A percentile compares a stretch with the other conserved stretches of the same genome.
These are phyloP conservation scores for Sisyra terminalis DNA, from an alignment of 2,888 invertebrate genomes.

Conservation along the genomic window DNA sequence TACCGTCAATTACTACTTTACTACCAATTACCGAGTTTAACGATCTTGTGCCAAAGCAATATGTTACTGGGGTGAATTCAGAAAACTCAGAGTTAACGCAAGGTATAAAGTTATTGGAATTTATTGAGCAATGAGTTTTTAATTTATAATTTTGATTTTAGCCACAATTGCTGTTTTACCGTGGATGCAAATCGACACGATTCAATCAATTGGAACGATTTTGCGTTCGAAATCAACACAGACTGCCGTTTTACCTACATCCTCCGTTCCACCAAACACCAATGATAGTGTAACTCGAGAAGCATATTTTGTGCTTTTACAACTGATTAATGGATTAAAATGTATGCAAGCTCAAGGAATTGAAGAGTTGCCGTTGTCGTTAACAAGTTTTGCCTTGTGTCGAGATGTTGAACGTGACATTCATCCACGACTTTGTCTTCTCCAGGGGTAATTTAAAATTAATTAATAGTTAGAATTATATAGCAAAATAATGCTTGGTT, in stretches of 20 bases:
- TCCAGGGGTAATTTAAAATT: conserved; percentile 46
- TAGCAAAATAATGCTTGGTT: no score
- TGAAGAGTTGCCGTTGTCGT: conserved; percentile 55
- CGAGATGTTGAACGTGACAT: conserved; percentile 44
- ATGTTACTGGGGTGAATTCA: conserved; percentile 26
- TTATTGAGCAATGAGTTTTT: not conserved
- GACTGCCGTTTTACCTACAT: not conserved
- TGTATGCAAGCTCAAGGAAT: conserved; percentile 68
- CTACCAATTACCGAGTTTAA: conserved; percentile 67
- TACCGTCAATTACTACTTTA: conserved; percentile 44
- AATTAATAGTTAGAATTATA: no score
- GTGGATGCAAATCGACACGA: conserved; percentile 55
- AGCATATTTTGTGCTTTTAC: conserved; percentile 61
- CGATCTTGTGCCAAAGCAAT: conserved; percentile 55
- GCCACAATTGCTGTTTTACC: conserved; percentile 65
- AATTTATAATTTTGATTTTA: conserved; percentile 23
- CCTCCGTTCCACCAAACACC: not conserved
- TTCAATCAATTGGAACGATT: conserved; percentile 49
- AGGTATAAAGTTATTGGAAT: not conserved
- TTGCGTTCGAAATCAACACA: conserved; percentile 34
- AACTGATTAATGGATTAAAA: conserved; percentile 66
- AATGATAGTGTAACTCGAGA: conserved; percentile 27
- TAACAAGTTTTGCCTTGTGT: conserved; percentile 56
- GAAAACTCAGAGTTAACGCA: not conserved
- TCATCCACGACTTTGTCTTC: conserved; percentile 50